Percentiles rank a stretch among this genome's conserved stretches.
Conservation (phyloP, 2,113 vertebrate genomes). For the Montifringilla adamsi region DNA sequence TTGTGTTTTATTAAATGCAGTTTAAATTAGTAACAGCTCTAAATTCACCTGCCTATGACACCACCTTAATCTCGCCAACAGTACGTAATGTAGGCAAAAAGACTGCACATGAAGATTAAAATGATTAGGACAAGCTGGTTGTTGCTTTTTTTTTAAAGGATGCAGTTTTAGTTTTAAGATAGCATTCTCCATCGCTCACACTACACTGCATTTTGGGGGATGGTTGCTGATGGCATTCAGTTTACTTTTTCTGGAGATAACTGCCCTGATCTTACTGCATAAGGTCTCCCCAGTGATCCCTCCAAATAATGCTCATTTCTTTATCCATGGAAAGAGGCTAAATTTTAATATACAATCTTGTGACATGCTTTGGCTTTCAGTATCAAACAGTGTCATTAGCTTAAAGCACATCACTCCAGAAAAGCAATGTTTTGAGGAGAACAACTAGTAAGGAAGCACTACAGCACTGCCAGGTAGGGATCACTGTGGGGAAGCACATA, state of each 20-base stretch:
- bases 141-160: background rate
- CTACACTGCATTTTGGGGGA: background rate
- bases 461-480: background rate
- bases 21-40: conserved; percentile 56
- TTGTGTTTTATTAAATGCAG: conserved; percentile 54
- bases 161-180: background rate
- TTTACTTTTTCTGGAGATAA: background rate
- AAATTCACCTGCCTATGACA: conserved; percentile 22
- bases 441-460: background rate
- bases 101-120: background rate
- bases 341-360: background rate
- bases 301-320: background rate
- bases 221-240: background rate
- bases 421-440: background rate
- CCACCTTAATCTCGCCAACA: background rate
- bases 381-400: background rate
- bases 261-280: background rate
- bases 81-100: background rate
- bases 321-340: background rate
- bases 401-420: background rate
- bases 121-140: background rate
- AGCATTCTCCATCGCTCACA: background rate
- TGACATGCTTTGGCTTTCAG: background rate
- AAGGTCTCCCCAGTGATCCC: background rate
- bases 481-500: background rate